Evolutionary conservation across 2,797 vertebrate species (phyloP), one percentile per base, ranked within the genome.

Genomic region (Enteromius unitaeniatus): DNA sequence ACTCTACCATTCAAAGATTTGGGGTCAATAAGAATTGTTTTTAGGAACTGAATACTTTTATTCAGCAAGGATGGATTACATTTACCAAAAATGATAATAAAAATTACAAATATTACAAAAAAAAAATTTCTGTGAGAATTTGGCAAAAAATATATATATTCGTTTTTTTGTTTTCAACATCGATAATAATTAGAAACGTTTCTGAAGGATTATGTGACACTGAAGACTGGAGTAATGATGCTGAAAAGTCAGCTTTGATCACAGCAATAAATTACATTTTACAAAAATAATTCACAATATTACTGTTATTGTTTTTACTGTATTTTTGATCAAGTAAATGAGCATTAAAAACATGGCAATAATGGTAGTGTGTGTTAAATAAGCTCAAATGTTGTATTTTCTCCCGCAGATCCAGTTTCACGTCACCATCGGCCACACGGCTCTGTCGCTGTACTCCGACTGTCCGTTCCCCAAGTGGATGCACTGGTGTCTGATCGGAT

Each of bases 401-500:
- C 7, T 67, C 51, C 93, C 91, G 81, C 94, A 99, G 98, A 88
- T 99, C 89, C 98, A 99, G 93, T 99, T 99, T 94, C 97, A 99
- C 7, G 95, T 99, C 89, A 98, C 98, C 88, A 97, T 99, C 70
- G 98, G 98, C 88, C 98, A 99, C 94, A 99, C 98, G 3, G 96
- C 97, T 8, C 86, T 99, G 88, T 99, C 98, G 26, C 97, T 99
- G 78, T 99, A 99, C 87, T 97, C 97, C 51, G 96, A 99, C 92
- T 99, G 98, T 26, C 96, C 97, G 85, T 99, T 99, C 93, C 98
- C 98, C 76, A 98, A 98, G 91, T 99, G 98, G 98, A 99, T 99
- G 98, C 98, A 99, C 93, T 99, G 98, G 96, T 97, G 97, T 86
- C 96, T 99, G 68, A 99, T 99, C 85, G 96, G 94, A 93, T 99